These are phyloP conservation scores for Umimayanthus kanabou DNA, from an alignment of 92 coral and sea anemone genomes.

Conservation along the genomic window DNA sequence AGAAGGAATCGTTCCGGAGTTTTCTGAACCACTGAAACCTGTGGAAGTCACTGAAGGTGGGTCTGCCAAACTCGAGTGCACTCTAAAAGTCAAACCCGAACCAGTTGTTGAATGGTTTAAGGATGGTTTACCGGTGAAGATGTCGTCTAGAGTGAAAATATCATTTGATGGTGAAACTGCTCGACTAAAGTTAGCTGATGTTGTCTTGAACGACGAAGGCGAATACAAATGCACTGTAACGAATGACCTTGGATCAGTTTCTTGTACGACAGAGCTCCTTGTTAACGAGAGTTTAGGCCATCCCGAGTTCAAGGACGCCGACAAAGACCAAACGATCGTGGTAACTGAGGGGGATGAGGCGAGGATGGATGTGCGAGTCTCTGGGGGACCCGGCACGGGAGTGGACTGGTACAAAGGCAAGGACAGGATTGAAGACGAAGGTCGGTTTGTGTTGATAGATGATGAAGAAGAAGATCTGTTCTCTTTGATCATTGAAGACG, in stretches of 20 bases:
- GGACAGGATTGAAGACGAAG: conserved; percentile 76
- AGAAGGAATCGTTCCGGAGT: conserved; percentile 49
- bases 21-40: conserved; percentile 50
- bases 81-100: conserved; percentile 45
- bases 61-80: conserved; percentile 48
- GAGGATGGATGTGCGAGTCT: conserved; percentile 68
- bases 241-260: conserved; percentile 34
- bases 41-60: conserved; percentile 56
- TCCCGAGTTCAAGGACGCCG: conserved; percentile 59
- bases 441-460: conserved; percentile 80
- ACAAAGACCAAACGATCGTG: conserved; percentile 28
- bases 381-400: conserved; percentile 76
- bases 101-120: conserved; percentile 65
- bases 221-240: conserved; percentile 29
- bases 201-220: conserved; percentile 41
- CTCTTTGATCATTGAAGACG: conserved; percentile 77
- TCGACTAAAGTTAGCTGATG: conserved; percentile 20
- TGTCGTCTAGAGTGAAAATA: conserved; percentile 14
- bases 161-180: conserved; percentile 39
- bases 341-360: conserved; percentile 60
- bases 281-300: conserved; percentile 52
- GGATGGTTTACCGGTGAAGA: conserved; percentile 48
- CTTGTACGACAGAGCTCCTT: conserved; percentile 49
- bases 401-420: conserved; percentile 93
- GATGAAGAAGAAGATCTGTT: conserved; percentile 77